Evolutionary conservation across 2,888 invertebrate species (phyloP).

Genomic region (Sycophila texana): DNA sequence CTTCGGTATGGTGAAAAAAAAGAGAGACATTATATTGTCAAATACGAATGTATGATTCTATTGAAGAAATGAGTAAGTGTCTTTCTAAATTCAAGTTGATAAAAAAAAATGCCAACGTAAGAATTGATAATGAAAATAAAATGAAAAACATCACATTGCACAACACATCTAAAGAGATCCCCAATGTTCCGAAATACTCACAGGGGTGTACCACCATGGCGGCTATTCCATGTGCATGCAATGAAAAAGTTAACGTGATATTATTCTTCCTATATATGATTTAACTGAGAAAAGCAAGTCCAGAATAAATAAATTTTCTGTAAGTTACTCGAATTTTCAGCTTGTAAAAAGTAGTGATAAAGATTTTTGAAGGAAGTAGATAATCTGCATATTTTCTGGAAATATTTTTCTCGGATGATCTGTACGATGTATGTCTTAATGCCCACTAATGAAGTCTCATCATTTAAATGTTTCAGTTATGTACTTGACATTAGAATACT

Average conservation of each 20-base stretch:
- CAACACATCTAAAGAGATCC: conserved; percentile 33
- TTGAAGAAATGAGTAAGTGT: not conserved
- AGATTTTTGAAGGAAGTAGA: too few species aligned
- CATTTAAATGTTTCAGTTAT: too few species aligned
- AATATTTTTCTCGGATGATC: not conserved
- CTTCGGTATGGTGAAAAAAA: too few species aligned
- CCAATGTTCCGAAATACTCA: conserved; percentile 79
- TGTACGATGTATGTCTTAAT: not conserved
- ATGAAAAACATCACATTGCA: conserved; percentile 6
- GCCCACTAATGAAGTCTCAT: conserved; percentile 29
- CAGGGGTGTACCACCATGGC: conserved; percentile 95
- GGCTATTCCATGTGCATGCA: conserved; percentile 79
- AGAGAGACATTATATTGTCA: too few species aligned
- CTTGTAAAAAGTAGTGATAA: too few species aligned
- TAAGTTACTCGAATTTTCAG: too few species aligned
- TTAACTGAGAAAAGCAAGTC: conserved; percentile 20
- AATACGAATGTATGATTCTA: not conserved
- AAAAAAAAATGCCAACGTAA: not conserved
- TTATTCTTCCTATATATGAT: conserved; percentile 40
- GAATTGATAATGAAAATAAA: conserved; percentile 13
- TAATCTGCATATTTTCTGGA: not conserved
- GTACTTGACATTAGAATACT: too few species aligned
- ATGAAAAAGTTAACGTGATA: conserved; percentile 46
- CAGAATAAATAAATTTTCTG: not conserved
- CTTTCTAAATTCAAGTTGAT: conserved; percentile 2